These are phyloP conservation scores for Hylomyscus alleni DNA, from an alignment of 2,797 vertebrate species.

Conservation along the genomic window DNA sequence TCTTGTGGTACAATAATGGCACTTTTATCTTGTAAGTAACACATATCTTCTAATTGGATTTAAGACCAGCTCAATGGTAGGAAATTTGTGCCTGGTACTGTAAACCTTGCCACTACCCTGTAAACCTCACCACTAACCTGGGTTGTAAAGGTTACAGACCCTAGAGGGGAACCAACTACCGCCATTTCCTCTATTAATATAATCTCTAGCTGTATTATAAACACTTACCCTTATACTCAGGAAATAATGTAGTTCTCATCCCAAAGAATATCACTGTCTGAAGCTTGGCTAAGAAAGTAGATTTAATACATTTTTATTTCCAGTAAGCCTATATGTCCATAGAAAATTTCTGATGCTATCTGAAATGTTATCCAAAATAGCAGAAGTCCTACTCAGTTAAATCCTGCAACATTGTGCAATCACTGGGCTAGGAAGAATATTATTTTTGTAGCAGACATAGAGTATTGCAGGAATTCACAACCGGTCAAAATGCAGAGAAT, in stretches of 20 bases:
- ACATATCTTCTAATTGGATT: not conserved
- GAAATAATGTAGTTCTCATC: not conserved
- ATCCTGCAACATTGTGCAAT: not conserved
- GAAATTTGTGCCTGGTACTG: not conserved
- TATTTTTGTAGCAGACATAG: not conserved
- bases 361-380: not conserved
- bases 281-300: not conserved
- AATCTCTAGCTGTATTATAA: not conserved
- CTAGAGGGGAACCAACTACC: not conserved
- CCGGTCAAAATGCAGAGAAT: not conserved
- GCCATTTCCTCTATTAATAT: not conserved
- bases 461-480: not conserved
- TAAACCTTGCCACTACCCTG: too few relatives aligned
- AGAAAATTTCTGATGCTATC: not conserved
- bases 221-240: not conserved
- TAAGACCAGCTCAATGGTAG: not conserved
- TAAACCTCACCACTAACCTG: not conserved
- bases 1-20: not conserved
- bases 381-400: not conserved
- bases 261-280: not conserved
- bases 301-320: slow-evolving; percentile 20
- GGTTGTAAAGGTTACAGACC: not conserved
- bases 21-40: not conserved
- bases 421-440: not conserved
- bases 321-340: not conserved